Evolutionary conservation across 2,113 vertebrate genomes (phyloP).

Genomic region (Coreoperca whiteheadi): DNA sequence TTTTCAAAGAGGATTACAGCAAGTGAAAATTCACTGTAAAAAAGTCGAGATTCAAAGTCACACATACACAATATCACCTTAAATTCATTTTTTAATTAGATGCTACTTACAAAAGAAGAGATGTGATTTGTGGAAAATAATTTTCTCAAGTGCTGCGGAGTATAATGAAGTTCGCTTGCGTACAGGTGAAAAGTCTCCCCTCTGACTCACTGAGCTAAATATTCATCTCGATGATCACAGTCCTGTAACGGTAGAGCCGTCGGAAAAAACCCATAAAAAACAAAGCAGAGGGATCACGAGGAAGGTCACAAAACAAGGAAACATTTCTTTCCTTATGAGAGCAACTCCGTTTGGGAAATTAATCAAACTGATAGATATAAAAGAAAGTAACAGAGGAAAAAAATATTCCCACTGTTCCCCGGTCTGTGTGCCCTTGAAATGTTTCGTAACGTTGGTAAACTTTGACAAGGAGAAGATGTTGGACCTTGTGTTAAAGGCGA

Average conservation of each 20-base stretch:
- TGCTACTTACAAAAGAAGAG: slow-evolving; percentile 2
- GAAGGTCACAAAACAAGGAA: slow-evolving; percentile 50
- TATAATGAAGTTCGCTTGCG: slow-evolving; percentile 35
- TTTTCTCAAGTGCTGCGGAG: slow-evolving; percentile 53
- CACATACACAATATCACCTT: slow-evolving; percentile 3
- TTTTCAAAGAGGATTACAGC: slow-evolving; percentile 25
- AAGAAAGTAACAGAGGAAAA: slow-evolving; percentile 3
- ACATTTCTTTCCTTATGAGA: slow-evolving; percentile 8
- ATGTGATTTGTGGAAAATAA: slow-evolving; percentile 42
- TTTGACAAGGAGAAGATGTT: slow-evolving; percentile 87
- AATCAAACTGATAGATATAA: slow-evolving; percentile 30
- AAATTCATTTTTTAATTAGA: slow-evolving; percentile 39
- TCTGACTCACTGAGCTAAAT: slow-evolving; percentile 53
- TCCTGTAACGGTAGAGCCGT: slow-evolving; percentile 1
- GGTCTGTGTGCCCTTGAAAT: slow-evolving; percentile 28
- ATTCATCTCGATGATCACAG: slow-evolving; percentile 44
- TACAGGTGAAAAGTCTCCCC: slow-evolving; percentile 49
- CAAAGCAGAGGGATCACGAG: slow-evolving; percentile 23
- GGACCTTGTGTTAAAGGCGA: slow-evolving; percentile 84
- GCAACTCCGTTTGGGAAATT: slow-evolving; percentile 17
- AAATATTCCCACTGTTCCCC: not conserved
- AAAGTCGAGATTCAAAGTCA: slow-evolving; percentile 25
- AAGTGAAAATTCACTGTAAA: slow-evolving; percentile 18
- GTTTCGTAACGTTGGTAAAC: slow-evolving; percentile 77
- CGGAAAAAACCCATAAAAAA: slow-evolving; percentile 41